Conservation (phyloP, 2,888 invertebrate genomes). For the Polymixis flavicincta region DNA sequence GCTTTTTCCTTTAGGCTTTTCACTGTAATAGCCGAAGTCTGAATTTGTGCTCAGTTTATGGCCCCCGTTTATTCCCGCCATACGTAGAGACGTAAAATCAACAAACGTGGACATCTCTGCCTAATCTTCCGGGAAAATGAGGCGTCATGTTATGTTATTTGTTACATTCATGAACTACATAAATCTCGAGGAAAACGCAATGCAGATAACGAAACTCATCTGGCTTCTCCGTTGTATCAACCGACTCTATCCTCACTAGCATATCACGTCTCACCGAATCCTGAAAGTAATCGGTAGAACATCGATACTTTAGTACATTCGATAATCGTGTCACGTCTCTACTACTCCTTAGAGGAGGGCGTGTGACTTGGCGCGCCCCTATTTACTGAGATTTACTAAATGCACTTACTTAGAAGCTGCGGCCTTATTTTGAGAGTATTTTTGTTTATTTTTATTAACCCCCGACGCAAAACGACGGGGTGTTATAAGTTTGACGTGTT, state of each 20-base stretch:
- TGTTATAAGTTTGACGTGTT: too few species aligned
- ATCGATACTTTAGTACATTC: constrained; percentile 38
- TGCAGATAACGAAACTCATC: constrained; percentile 34
- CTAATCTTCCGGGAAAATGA: too few species aligned
- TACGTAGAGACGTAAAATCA: too few species aligned
- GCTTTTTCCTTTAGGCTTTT: neutral
- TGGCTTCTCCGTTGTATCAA: constrained; percentile 12
- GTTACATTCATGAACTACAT: neutral
- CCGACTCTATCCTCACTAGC: constrained; percentile 23
- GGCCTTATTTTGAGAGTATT: neutral
- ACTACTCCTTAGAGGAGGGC: constrained; percentile 54
- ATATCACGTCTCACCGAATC: constrained; percentile 37
- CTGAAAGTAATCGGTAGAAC: constrained; percentile 50
- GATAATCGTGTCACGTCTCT: constrained; percentile 57
- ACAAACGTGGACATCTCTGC: neutral
- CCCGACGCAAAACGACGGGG: too few species aligned
- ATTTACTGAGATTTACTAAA: constrained; percentile 54
- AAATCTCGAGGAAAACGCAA: constrained; percentile 24
- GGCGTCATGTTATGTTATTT: neutral
- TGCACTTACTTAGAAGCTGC: constrained; percentile 17
- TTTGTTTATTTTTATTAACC: neutral
- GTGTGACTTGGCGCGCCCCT: constrained; percentile 45
- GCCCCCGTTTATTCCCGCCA: too few species aligned
- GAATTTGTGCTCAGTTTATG: neutral
- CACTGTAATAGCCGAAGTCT: neutral